Evolutionary conservation across 2,888 invertebrate genomes (phyloP).

Genomic region (Parelbella ahira): DNA sequence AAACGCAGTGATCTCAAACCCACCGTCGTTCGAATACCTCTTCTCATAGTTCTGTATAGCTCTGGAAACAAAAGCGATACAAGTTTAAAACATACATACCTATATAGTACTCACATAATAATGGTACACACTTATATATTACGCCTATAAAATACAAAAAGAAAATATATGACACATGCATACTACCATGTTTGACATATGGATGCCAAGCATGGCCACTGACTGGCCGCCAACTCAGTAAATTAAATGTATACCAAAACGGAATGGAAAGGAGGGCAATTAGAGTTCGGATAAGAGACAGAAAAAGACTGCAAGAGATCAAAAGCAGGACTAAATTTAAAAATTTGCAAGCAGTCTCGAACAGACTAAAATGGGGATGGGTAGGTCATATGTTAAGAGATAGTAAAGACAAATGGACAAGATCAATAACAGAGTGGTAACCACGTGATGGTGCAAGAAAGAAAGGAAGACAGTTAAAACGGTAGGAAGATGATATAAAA

Average conservation of each 20-base stretch:
- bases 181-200: slow-evolving; percentile 18
- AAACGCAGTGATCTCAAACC: slow-evolving; percentile 94
- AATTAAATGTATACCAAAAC: slow-evolving; percentile 12
- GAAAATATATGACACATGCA: slow-evolving; percentile 13
- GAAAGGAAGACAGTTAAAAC: no score
- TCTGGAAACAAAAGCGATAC: slow-evolving; percentile 75
- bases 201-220: slow-evolving; percentile 20
- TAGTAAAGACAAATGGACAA: not conserved
- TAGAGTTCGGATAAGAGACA: not conserved
- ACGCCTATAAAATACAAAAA: slow-evolving; percentile 6
- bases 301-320: not conserved
- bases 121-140: no score
- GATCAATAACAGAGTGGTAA: not conserved
- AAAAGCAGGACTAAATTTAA: not conserved
- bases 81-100: no score
- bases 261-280: slow-evolving; percentile 5
- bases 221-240: slow-evolving; percentile 10
- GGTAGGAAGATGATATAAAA: no score
- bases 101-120: no score
- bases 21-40: slow-evolving; percentile 90
- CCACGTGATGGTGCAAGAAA: not conserved
- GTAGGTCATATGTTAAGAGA: slow-evolving; percentile 2
- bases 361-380: not conserved
- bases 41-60: slow-evolving; percentile 93
- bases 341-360: not conserved